phyloP scores from a whole-genome alignment of 1,140 invertebrate genomes.

The Aphaenogaster ashmeadi region DNA sequence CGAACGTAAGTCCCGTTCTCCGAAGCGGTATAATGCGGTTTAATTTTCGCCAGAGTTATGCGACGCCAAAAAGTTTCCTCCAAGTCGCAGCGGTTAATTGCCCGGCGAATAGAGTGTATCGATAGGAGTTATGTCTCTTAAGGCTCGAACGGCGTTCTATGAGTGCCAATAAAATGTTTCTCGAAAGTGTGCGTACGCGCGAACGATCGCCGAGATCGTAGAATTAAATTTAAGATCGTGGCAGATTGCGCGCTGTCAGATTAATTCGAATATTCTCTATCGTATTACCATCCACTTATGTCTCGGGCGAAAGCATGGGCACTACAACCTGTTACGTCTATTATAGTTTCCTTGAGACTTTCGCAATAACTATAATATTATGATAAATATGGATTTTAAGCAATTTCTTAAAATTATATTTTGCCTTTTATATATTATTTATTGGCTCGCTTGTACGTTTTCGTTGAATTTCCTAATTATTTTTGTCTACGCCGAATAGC shows the following conservation, averaged over 20 bases:
- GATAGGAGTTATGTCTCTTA: not conserved
- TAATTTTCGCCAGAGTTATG: constrained; percentile 63
- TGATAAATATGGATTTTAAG: not conserved
- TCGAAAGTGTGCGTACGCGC: constrained; percentile 5
- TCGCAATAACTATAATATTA: constrained; percentile 38
- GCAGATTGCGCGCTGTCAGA: constrained; percentile 6
- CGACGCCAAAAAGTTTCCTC: constrained; percentile 55
- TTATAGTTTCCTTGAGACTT: not conserved
- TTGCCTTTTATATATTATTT: not conserved
- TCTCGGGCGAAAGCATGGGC: constrained; percentile 12
- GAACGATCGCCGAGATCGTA: not conserved
- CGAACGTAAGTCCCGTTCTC: constrained; percentile 22
- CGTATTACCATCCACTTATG: constrained; percentile 36
- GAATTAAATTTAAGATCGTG: constrained; percentile 40
- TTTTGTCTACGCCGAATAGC: not conserved
- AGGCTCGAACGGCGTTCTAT: not conserved
- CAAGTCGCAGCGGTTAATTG: constrained; percentile 3
- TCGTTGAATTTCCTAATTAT: constrained; percentile 30
- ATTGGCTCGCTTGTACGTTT: not conserved
- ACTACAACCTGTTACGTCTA: not conserved
- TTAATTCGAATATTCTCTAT: constrained; percentile 23
- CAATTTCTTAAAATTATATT: not conserved
- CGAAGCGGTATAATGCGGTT: constrained; percentile 6
- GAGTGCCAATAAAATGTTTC: constrained; percentile 6
- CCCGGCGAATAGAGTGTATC: constrained; percentile 3